phyloP scores from a whole-genome alignment of 35 echinoderm and acorn worm genomes.

The Heliocidaris tuberculata region DNA sequence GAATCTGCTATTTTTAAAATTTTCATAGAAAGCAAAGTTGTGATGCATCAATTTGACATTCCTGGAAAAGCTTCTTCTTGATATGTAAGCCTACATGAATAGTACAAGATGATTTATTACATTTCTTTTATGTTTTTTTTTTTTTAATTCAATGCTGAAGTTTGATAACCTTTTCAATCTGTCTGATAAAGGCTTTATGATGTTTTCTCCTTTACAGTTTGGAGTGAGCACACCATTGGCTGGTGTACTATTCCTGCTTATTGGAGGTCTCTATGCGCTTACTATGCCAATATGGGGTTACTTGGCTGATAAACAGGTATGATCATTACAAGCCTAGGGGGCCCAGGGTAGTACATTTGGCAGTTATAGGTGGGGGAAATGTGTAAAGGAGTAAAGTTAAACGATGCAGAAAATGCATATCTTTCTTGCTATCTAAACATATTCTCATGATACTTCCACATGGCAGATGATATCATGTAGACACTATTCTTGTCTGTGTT shows the following conservation, averaged over 20 bases:
- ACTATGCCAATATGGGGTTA: conserved; percentile 73
- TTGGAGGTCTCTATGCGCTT: conserved; percentile 65
- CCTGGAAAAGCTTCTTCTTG: neutral
- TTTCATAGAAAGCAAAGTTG: neutral
- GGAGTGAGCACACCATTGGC: conserved; percentile 47
- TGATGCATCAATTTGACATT: neutral
- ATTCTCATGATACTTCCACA: no score
- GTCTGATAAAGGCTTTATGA: neutral
- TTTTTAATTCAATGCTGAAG: neutral
- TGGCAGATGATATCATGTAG: no score
- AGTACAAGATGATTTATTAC: no score
- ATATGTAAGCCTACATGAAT: no score
- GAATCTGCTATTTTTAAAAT: neutral
- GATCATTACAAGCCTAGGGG: neutral
- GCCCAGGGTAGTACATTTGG: no score
- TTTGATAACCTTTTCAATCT: neutral
- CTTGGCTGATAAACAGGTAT: conserved; percentile 71
- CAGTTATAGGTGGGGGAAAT: no score
- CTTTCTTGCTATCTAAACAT: no score
- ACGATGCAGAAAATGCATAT: no score
- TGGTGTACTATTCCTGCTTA: conserved; percentile 55
- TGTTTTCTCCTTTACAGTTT: conserved; percentile 49
- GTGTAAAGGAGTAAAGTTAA: no score
- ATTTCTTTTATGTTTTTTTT: neutral
- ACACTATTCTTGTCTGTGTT: no score